Conservation (phyloP, 2,888 invertebrate species). For the Athetis lepigone region DNA sequence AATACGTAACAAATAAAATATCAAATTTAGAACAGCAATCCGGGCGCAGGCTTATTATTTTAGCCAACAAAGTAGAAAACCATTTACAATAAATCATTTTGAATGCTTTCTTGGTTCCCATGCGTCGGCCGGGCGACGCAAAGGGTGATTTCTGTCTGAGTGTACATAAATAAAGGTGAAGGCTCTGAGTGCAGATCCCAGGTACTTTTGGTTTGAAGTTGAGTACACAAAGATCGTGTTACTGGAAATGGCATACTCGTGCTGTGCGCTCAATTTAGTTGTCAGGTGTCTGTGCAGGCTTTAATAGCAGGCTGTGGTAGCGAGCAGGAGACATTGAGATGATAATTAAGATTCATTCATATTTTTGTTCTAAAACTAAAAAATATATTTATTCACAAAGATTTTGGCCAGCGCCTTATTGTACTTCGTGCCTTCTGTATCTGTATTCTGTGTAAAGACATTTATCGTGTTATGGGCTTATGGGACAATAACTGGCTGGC, state of each 20-base stretch:
- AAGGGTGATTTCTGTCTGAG: constrained; percentile 90
- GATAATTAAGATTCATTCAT: background rate
- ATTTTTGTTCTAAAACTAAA: too few relatives aligned
- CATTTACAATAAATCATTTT: constrained; percentile 91
- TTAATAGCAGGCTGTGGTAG: background rate
- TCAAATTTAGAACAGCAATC: constrained; percentile 88
- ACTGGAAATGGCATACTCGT: constrained; percentile 57
- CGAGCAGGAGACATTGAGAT: background rate
- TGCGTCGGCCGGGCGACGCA: constrained; percentile 88
- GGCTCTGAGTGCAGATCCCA: constrained; percentile 86
- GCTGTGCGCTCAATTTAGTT: constrained; percentile 22
- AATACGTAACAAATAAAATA: constrained; percentile 84
- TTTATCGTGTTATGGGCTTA: too few relatives aligned
- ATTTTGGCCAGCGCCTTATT: too few relatives aligned
- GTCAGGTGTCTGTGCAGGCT: constrained; percentile 20
- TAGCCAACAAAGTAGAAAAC: constrained; percentile 91
- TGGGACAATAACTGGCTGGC: too few relatives aligned
- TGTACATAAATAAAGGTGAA: constrained; percentile 90
- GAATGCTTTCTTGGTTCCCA: constrained; percentile 90
- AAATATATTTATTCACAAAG: background rate
- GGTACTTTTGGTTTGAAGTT: constrained; percentile 81
- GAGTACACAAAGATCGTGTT: constrained; percentile 64
- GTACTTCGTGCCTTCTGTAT: too few relatives aligned
- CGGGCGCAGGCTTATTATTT: constrained; percentile 87
- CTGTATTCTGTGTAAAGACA: too few relatives aligned